A percentile compares a stretch with the other conserved stretches of the same genome.
phyloP scores from a whole-genome alignment of 2,113 vertebrate genomes.

The Diglossa brunneiventris region DNA sequence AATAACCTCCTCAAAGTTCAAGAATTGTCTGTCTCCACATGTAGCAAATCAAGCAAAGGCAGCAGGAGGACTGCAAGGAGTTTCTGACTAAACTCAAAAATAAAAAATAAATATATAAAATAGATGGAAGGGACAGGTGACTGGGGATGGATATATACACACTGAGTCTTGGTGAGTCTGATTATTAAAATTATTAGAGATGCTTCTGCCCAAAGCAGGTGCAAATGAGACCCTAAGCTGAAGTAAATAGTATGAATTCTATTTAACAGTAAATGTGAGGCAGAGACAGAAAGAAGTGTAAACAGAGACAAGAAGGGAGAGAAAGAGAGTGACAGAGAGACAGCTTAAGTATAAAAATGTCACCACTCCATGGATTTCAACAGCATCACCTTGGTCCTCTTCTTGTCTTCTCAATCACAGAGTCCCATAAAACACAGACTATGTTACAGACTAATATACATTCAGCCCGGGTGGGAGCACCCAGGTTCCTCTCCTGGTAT shows the following conservation, averaged over 20 bases:
- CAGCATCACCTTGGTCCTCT: neutral
- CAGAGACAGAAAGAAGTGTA: neutral
- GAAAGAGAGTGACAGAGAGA: neutral
- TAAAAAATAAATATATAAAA: neutral
- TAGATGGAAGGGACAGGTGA: neutral
- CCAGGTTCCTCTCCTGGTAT: neutral
- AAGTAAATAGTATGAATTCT: neutral
- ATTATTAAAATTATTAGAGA: neutral
- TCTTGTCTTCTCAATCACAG: neutral
- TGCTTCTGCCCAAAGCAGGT: neutral
- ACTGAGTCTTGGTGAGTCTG: neutral
- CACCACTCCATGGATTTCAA: neutral
- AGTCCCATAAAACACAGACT: neutral
- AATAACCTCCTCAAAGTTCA: neutral
- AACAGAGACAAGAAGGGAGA: neutral
- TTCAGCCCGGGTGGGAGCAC: neutral
- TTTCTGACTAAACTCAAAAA: neutral
- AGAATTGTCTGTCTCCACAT: neutral
- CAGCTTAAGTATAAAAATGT: neutral
- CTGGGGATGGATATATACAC: neutral
- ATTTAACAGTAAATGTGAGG: neutral
- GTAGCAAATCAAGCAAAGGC: neutral
- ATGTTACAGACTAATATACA: neutral
- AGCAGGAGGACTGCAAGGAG: neutral
- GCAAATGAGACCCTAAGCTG: neutral